Conservation (phyloP, 2,888 invertebrate genomes). For the Agapostemon virescens region DNA sequence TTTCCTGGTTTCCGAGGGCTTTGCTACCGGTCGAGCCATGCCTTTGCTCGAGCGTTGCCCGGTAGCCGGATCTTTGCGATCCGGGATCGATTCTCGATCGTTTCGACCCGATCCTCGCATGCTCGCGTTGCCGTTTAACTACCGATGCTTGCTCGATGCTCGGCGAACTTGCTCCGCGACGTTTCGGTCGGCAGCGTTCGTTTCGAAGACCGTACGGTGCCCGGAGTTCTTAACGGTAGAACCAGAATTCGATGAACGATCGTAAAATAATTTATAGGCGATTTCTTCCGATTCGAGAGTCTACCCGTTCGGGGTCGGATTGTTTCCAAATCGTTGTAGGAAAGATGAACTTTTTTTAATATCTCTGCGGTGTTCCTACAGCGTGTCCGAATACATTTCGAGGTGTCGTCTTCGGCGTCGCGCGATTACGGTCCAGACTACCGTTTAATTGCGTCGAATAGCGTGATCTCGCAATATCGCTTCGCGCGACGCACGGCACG, state of each 20-base stretch:
- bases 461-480: slow-evolving; percentile 25
- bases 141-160: no score
- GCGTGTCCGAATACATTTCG: not conserved
- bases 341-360: no score
- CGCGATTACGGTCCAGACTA: slow-evolving; percentile 18
- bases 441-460: slow-evolving; percentile 47
- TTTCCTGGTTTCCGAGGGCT: slow-evolving; percentile 17
- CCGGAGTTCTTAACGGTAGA: no score
- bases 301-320: no score
- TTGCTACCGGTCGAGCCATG: slow-evolving; percentile 8
- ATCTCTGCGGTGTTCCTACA: not conserved
- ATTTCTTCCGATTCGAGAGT: no score
- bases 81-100: not conserved
- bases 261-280: no score
- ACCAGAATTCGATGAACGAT: no score
- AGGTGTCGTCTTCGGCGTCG: not conserved
- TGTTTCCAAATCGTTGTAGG: no score
- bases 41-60: not conserved
- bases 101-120: slow-evolving; percentile 1
- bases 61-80: not conserved
- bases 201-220: no score
- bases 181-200: no score
- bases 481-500: slow-evolving; percentile 18
- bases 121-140: no score
- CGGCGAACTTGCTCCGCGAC: no score